Evolutionary conservation across 2,797 vertebrate genomes (phyloP).

Genomic region (Coendou prehensilis): DNA sequence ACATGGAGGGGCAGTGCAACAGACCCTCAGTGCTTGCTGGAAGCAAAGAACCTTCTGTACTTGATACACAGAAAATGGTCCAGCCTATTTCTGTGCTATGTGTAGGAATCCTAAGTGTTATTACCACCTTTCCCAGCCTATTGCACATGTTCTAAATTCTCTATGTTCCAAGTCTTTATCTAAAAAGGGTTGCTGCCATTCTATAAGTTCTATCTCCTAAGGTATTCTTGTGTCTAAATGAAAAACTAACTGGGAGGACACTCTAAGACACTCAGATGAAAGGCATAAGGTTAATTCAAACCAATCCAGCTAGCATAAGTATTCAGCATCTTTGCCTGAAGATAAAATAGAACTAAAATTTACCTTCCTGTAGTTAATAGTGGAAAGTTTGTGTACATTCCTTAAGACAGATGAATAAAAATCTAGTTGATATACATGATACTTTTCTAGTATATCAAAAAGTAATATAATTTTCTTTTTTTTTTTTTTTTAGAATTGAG

Average conservation of each 20-base stretch:
- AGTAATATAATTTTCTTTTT: not conserved
- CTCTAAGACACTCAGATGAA: conserved; percentile 8
- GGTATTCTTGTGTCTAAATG: conserved; percentile 14
- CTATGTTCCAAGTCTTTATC: not conserved
- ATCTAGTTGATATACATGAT: not conserved
- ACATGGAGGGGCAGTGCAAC: not conserved
- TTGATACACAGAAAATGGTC: not conserved
- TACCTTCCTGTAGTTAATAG: not conserved
- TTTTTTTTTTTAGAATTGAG: not conserved
- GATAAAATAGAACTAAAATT: conserved; percentile 52
- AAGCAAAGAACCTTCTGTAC: not conserved
- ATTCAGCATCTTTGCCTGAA: not conserved
- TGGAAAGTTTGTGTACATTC: not conserved
- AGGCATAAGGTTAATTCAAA: conserved; percentile 56
- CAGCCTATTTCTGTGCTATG: not conserved
- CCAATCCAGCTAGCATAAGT: not conserved
- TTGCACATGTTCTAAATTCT: not conserved
- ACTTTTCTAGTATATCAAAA: not conserved
- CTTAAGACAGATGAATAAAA: not conserved
- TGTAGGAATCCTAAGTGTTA: not conserved
- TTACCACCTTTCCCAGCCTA: not conserved
- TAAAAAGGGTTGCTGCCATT: not conserved
- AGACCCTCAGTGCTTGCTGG: not conserved
- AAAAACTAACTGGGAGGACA: not conserved
- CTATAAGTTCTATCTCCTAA: not conserved